A percentile compares a stretch with the other conserved stretches of the same genome.
Evolutionary conservation across 35 echinoderm and acorn worm species (phyloP).

Genomic region (Antedon bifida): DNA sequence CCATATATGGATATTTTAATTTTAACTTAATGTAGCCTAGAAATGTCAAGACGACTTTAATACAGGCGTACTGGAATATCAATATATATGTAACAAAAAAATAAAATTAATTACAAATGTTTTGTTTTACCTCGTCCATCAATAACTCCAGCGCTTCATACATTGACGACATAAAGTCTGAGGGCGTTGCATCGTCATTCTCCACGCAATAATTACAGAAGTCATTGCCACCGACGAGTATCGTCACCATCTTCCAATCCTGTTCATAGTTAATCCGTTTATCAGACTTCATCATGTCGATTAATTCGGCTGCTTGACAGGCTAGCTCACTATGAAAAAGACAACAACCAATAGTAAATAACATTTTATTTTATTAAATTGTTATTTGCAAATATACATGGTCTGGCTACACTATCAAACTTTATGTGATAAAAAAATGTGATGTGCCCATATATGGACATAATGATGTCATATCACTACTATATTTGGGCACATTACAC

Average conservation of each 20-base stretch:
- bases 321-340: neutral
- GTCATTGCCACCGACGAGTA: conserved; percentile 45
- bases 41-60: too few species aligned
- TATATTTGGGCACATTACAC: too few species aligned
- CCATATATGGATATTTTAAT: too few species aligned
- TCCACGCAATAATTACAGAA: conserved; percentile 32
- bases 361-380: neutral
- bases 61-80: too few species aligned
- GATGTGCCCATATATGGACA: too few species aligned
- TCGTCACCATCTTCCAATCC: conserved; percentile 42
- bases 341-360: neutral
- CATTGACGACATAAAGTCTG: conserved; percentile 14
- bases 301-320: conserved; percentile 12
- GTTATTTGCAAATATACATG: neutral
- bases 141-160: conserved; percentile 25
- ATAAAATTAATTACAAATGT: too few species aligned
- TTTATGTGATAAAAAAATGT: too few species aligned
- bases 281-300: conserved; percentile 18
- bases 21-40: too few species aligned
- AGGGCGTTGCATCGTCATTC: neutral
- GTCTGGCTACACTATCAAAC: too few species aligned
- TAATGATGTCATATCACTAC: too few species aligned
- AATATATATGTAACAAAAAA: too few species aligned
- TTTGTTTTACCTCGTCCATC: conserved; percentile 8
- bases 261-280: conserved; percentile 15